phyloP scores from a whole-genome alignment of 2,113 vertebrate species.

The Tachycineta bicolor region DNA sequence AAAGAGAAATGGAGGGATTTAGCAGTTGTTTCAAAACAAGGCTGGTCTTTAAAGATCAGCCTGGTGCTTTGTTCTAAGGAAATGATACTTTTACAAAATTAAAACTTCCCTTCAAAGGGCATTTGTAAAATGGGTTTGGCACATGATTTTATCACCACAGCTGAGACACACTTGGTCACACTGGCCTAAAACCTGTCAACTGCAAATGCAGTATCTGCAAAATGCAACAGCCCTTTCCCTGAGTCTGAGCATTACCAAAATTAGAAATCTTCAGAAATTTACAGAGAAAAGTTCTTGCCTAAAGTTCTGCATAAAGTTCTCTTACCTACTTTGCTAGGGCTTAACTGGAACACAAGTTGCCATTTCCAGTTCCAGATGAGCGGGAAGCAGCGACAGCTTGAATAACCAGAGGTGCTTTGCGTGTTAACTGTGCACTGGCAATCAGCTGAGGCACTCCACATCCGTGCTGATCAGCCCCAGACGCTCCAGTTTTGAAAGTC shows the following conservation, averaged over 20 bases:
- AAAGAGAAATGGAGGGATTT: conserved; percentile 14
- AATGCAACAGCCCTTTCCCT: neutral
- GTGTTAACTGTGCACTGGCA: neutral
- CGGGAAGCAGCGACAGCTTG: neutral
- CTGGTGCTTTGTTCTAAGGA: neutral
- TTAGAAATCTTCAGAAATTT: neutral
- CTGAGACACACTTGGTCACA: neutral
- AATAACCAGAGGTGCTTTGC: neutral
- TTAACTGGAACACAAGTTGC: neutral
- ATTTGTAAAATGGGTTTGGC: neutral
- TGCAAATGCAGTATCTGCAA: neutral
- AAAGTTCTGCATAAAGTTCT: neutral
- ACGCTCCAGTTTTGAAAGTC: neutral
- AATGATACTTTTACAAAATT: neutral
- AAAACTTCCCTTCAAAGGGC: neutral
- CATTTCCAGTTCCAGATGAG: neutral
- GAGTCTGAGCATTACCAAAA: neutral
- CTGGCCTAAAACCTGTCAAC: neutral
- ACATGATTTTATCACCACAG: neutral
- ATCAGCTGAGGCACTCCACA: neutral
- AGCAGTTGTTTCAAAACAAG: neutral
- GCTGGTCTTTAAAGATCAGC: neutral
- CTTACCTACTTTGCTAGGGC: neutral
- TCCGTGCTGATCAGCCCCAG: neutral
- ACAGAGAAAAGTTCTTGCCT: neutral